A percentile compares a stretch with the other conserved stretches of the same genome.
These are phyloP conservation scores for Diachrysia chrysitis DNA, from an alignment of 2,888 invertebrate species.

Conservation along the genomic window DNA sequence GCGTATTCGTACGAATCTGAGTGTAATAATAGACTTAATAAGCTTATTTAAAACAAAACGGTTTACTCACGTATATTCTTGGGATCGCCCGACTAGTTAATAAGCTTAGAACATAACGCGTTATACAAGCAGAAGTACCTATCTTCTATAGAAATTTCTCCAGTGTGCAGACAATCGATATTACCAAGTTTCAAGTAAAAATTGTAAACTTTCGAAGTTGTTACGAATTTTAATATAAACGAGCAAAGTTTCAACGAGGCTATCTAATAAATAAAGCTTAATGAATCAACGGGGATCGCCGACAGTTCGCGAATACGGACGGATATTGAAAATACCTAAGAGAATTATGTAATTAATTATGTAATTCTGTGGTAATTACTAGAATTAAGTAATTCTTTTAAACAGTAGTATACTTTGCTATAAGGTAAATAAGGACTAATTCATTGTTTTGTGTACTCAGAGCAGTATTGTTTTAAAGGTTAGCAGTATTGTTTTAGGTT, in stretches of 20 bases:
- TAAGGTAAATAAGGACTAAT: not conserved
- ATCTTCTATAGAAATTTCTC: slow-evolving; percentile 16
- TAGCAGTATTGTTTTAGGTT: too few relatives aligned
- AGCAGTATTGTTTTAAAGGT: not conserved
- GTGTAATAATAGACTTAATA: too few relatives aligned
- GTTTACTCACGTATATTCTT: too few relatives aligned
- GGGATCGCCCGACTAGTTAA: too few relatives aligned
- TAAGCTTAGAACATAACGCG: not conserved
- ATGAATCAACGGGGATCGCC: slow-evolving; percentile 70
- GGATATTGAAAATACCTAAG: slow-evolving; percentile 66
- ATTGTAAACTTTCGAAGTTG: slow-evolving; percentile 65
- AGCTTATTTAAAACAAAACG: too few relatives aligned
- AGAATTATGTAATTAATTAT: slow-evolving; percentile 27
- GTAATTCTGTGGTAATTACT: too few relatives aligned
- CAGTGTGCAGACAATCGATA: slow-evolving; percentile 46
- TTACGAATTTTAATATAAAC: slow-evolving; percentile 75
- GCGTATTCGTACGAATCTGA: too few relatives aligned
- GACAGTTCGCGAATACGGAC: slow-evolving; percentile 62
- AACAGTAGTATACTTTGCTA: too few relatives aligned
- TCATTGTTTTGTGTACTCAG: not conserved
- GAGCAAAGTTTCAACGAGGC: slow-evolving; percentile 69
- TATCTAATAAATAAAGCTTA: slow-evolving; percentile 75
- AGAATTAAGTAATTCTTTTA: too few relatives aligned
- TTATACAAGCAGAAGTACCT: not conserved
- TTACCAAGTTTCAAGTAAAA: slow-evolving; percentile 59